phyloP scores from a whole-genome alignment of 2,113 vertebrate species.

The Dipodomys merriami region DNA sequence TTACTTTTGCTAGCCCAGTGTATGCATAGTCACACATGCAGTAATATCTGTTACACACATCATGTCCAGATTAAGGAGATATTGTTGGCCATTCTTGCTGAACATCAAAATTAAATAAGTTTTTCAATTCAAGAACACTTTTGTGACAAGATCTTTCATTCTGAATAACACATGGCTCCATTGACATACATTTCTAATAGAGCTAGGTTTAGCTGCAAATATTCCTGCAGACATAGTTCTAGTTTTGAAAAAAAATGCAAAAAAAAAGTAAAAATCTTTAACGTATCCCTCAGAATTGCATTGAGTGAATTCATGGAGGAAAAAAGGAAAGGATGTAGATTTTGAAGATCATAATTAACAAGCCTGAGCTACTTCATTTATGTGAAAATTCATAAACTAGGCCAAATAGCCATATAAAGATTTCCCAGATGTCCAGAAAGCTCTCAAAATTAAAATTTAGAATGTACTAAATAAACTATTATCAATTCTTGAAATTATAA shows the following conservation, averaged over 20 bases:
- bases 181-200: neutral
- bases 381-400: slow-evolving; percentile 29
- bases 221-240: neutral
- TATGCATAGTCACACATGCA: neutral
- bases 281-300: neutral
- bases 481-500: slow-evolving; percentile 28
- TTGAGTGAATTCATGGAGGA: neutral
- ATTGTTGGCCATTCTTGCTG: neutral
- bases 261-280: neutral
- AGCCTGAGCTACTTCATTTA: neutral
- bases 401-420: neutral
- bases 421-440: neutral
- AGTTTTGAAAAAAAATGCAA: neutral
- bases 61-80: neutral
- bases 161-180: too few relatives aligned
- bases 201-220: neutral
- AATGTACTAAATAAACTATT: neutral
- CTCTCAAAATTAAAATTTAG: neutral
- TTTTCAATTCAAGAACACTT: neutral
- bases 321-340: neutral
- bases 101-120: neutral
- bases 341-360: slow-evolving; percentile 14
- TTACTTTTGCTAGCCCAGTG: neutral
- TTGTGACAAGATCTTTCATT: neutral
- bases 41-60: fast-evolving